Evolutionary conservation across 2,113 vertebrate species (phyloP), one percentile per base, ranked within the genome.

Genomic region (Heterocephalus glaber): DNA sequence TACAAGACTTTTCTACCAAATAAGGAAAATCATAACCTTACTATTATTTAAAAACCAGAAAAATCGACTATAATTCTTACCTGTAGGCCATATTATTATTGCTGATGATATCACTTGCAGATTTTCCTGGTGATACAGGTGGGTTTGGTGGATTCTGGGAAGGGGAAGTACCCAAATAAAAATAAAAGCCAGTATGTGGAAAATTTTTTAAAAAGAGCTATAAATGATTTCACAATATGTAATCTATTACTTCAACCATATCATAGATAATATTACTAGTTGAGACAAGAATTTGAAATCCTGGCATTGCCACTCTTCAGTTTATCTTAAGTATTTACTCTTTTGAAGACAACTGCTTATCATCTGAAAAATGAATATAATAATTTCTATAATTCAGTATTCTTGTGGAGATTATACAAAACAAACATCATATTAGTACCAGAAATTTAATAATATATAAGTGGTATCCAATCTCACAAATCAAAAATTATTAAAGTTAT

Each of bases 111-210:
- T 99, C 98, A 77, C 58, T 88, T 56, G 89, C 38, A 97, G 98
- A 44, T 90, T 99, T 99, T 70, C 77, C 98, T 90, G 99, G 98
- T 93, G 98, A 98, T 26, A 86, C n/a, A 81, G 98, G 97, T 65
- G 96, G 94, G 86, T 97, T 98, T 95, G 98, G 65, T 92, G 96
- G 81, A 94, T 60, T 97, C 97, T 98, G 20, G 24, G 35, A 26
- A 8, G 44, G 10, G 44, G 63, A 97, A 97, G 94, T 28, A 96
- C 26, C 49, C 58, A 94, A 11, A 54, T 95, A 90, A 97, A 92
- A 83, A 83, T 65, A 96, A 96, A 89, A 94, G 16, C 14, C 13
- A 94, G 47, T 22, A 83, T 12, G 92, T 1, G 82, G 82, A 22
- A 26, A 92, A 8, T 80, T 92, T 85, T 16, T 38, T 61, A 72